Base-by-base conservation (phyloP, 2,113 vertebrate genomes). In the Cebus imitator region DNA sequence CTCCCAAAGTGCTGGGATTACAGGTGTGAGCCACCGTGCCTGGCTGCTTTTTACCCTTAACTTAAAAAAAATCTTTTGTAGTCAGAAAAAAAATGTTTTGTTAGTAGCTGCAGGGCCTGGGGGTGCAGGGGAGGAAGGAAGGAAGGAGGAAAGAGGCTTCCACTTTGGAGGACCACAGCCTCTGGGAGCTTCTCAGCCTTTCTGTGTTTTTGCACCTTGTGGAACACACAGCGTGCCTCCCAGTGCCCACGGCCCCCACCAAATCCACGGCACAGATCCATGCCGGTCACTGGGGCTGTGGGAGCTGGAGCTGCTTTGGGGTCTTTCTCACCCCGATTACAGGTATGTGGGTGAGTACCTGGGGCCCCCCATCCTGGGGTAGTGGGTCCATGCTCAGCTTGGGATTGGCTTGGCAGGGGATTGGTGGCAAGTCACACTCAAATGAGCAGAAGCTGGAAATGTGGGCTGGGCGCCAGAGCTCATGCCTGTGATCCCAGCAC, bases 81-180 rank as follows among this genome's bases (percentile, higher is more conserved):
- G 80, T 37, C 57, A 27, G 81, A 57, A 70, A n/a, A 43, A 52
- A 20, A 55, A 18, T 5, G 75, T 18, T 25, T 85, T 37, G 16
- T 1, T 1, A 2, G 79, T 21, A 21, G 72, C 14, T 55, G 30
- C 0, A 1, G 52, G 20, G 50, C 9, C 12, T 2, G 4, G 32
- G 25, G 12, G 8, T 8, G 3, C 30, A 18, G 48, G 50, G 25
- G 35, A 1, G 9, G 58, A 43, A 52, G 17, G 58, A 50, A 52
- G 17, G 30, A 2, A 3, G 45, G 27, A 55, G 75, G 27, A 21
- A 5, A 0, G 23, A 21, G 50, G 18, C 27, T 37, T n/a, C 35
- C 0, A 2, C 64, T 40, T 2, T 0, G 37, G 16, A 37, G 52
- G 25, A 20, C 35, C 18, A 55, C 18, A 35, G 55, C 27, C 58